phyloP scores from a whole-genome alignment of 2,888 invertebrate species.

The Trachelus troglodyta region DNA sequence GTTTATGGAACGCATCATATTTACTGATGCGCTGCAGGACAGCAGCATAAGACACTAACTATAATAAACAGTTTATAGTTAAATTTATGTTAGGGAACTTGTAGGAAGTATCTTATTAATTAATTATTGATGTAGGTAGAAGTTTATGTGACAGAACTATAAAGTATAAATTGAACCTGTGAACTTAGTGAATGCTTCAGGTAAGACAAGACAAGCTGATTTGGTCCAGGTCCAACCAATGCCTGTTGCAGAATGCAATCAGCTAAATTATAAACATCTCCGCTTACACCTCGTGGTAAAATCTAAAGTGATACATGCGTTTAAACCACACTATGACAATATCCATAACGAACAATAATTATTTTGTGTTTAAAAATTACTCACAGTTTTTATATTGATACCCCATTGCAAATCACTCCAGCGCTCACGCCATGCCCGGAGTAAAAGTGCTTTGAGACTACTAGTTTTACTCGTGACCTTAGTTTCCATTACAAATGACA shows the following conservation, averaged over 20 bases:
- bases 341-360: not conserved
- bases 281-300: slow-evolving; percentile 88
- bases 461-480: slow-evolving; percentile 88
- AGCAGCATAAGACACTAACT: slow-evolving; percentile 90
- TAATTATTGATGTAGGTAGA: too few relatives aligned
- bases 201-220: slow-evolving; percentile 90
- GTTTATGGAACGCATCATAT: slow-evolving; percentile 88
- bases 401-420: slow-evolving; percentile 98
- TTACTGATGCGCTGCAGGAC: slow-evolving; percentile 89
- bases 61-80: slow-evolving; percentile 21
- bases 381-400: slow-evolving; percentile 92
- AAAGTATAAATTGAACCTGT: slow-evolving; percentile 68
- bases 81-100: not conserved
- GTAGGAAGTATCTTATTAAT: not conserved
- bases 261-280: slow-evolving; percentile 92
- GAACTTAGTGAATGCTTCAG: slow-evolving; percentile 91
- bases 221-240: slow-evolving; percentile 92
- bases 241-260: slow-evolving; percentile 96
- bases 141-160: not conserved
- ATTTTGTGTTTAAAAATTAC: slow-evolving; percentile 23
- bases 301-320: slow-evolving; percentile 65
- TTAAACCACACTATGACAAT: not conserved
- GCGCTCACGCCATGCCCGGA: slow-evolving; percentile 93
- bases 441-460: slow-evolving; percentile 80
- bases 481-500: slow-evolving; percentile 74